phyloP scores from a whole-genome alignment of 1,140 invertebrate species.

The Aphaenogaster ashmeadi region DNA sequence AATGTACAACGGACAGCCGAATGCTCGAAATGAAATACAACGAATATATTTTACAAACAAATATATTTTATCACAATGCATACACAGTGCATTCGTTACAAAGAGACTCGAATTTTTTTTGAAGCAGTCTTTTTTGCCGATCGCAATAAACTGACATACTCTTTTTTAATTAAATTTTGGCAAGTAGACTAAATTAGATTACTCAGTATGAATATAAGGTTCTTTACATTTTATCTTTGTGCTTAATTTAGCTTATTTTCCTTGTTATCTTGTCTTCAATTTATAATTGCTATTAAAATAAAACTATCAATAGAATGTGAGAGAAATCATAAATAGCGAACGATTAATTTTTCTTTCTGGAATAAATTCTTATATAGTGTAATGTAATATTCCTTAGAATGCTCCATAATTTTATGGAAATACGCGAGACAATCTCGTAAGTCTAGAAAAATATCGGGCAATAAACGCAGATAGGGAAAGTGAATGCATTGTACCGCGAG shows the following conservation, averaged over 20 bases:
- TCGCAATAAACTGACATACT: neutral
- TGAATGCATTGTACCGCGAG: constrained; percentile 28
- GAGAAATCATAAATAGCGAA: neutral
- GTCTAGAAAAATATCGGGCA: constrained; percentile 8
- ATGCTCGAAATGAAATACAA: constrained; percentile 25
- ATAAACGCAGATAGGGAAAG: constrained; percentile 30
- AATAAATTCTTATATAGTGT: neutral
- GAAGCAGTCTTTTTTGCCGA: neutral
- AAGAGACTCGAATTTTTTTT: constrained; percentile 1
- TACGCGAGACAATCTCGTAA: neutral
- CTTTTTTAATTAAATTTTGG: neutral
- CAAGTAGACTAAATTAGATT: neutral
- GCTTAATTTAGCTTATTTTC: neutral
- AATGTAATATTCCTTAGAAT: neutral
- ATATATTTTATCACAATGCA: constrained; percentile 30
- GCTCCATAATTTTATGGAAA: neutral
- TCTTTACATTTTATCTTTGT: neutral
- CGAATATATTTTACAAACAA: constrained; percentile 30
- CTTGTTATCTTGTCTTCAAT: neutral
- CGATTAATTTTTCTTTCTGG: neutral
- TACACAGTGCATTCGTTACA: neutral
- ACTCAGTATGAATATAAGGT: neutral
- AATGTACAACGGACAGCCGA: constrained; percentile 5
- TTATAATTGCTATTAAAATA: neutral
- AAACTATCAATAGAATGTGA: neutral